Base-by-base conservation (phyloP, 2,113 vertebrate species). In the Channa argus region DNA sequence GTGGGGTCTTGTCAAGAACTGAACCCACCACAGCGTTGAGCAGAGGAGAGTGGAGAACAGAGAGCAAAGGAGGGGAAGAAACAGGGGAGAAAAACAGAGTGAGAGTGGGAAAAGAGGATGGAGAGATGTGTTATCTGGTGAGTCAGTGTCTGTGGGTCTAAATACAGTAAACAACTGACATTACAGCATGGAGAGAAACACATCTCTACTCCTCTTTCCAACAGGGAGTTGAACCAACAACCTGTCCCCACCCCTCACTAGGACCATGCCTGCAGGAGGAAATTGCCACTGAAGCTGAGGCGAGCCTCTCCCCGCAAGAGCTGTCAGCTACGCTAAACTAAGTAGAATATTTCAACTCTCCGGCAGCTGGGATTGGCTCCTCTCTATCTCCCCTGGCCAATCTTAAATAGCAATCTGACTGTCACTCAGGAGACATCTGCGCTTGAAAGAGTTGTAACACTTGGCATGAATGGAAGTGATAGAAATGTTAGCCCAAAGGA, bases 1-100 rank as follows among this genome's bases (percentile, higher is more conserved):
- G 88, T 88, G 88, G 83, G 87, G 88, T 85, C 88, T 88, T 91
- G 91, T 92, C 88, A 92, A 84, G 87, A 89, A 77, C 66, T 83
- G 83, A 89, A 89, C 80, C 85, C 75, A 84, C 80, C 79, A 56
- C 80, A 50, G 80, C 7, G 51, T 54, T 39, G 43, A 59, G 73
- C 51, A 51, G 54, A 84, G 68, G 43, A 47, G 52, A 46, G 59
- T 49, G 56, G 70, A 1, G 3, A 67, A 72, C 39, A 7, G 39
- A 39, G 39, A 60, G n/a, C 6, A 55, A 36, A 52, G 12, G 8
- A 13, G 38, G 55, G 41, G 36, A 58, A 75, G 34, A 52, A 52
- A 63, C 56, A 66, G 14, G 36, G 53, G 14, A 41, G 53, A 62
- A 63, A 71, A 64, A 81, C 60, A 44, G 63, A 76, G 61, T 24